Percentiles rank a stretch among this genome's conserved stretches.
These are phyloP conservation scores for Coccyzus lansbergi DNA, from an alignment of 2,797 vertebrate species.

Conservation along the genomic window DNA sequence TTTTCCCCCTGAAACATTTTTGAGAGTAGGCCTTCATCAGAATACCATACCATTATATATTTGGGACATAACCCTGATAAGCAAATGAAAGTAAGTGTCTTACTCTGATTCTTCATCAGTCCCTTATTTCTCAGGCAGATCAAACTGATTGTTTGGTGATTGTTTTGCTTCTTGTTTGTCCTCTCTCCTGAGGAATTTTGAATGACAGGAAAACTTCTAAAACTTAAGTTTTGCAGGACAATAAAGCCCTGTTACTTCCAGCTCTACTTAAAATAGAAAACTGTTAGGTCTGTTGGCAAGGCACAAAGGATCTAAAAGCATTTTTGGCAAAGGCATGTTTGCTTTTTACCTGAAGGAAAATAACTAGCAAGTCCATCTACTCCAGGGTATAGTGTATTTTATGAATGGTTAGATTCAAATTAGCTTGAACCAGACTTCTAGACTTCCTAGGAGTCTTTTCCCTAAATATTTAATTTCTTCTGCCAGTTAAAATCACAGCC, in stretches of 20 bases:
- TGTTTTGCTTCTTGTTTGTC: neutral
- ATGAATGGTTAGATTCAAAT: conserved; percentile 69
- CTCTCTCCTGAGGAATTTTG: neutral
- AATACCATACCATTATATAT: neutral
- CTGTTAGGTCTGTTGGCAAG: conserved; percentile 17
- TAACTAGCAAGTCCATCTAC: conserved; percentile 50
- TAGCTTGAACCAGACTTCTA: conserved; percentile 42
- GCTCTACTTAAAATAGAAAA: conserved; percentile 43
- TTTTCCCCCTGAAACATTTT: neutral
- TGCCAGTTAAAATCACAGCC: conserved; percentile 59
- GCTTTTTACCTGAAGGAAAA: conserved; percentile 63
- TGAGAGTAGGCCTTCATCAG: neutral
- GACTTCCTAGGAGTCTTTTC: conserved; percentile 45
- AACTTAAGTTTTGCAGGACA: conserved; percentile 10
- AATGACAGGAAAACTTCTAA: neutral
- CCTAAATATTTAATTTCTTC: conserved; percentile 69
- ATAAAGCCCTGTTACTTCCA: conserved; percentile 22
- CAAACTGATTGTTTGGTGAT: neutral
- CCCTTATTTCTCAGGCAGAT: neutral
- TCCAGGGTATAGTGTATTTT: conserved; percentile 60
- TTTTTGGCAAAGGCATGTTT: conserved; percentile 60
- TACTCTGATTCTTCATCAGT: neutral
- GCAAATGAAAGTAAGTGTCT: neutral
- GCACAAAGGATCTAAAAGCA: conserved; percentile 49
- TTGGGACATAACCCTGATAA: neutral